phyloP scores from a whole-genome alignment of 2,113 vertebrate species.

The Australoheros scitulus region DNA sequence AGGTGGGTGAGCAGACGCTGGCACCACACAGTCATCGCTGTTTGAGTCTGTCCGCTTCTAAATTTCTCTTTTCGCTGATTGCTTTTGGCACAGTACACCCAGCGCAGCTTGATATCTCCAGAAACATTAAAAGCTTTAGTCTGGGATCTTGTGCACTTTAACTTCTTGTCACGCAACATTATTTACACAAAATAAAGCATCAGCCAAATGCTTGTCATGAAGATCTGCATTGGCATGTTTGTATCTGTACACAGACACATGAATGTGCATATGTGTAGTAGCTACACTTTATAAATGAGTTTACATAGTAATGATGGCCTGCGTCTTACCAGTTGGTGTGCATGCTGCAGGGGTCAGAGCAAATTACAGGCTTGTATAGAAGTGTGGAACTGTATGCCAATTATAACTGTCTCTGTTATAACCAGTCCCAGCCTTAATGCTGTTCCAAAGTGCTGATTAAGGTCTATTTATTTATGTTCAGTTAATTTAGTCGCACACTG shows the following conservation, averaged over 20 bases:
- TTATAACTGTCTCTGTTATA: conserved; percentile 61
- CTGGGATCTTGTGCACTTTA: conserved; percentile 55
- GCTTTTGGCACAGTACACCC: conserved; percentile 61
- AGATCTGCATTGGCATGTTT: conserved; percentile 2
- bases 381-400: conserved; percentile 45
- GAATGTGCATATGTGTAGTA: conserved; percentile 5
- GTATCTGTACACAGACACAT: conserved; percentile 9
- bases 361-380: conserved; percentile 65
- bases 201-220: conserved; percentile 34
- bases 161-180: conserved; percentile 29
- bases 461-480: conserved; percentile 44
- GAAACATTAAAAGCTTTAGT: conserved; percentile 60
- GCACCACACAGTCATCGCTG: conserved; percentile 58
- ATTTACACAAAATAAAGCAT: conserved; percentile 52
- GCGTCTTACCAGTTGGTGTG: conserved; percentile 48
- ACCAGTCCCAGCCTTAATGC: conserved; percentile 33
- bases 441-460: conserved; percentile 58
- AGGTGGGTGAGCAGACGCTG: conserved; percentile 84
- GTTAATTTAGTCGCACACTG: conserved; percentile 44
- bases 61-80: conserved; percentile 61
- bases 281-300: conserved; percentile 46
- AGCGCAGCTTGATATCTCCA: conserved; percentile 64
- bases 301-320: conserved; percentile 63
- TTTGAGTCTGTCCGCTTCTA: conserved; percentile 64
- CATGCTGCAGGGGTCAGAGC: conserved; percentile 51